Base-by-base conservation (phyloP, 2,797 vertebrate species). In the Valencia hispanica region DNA sequence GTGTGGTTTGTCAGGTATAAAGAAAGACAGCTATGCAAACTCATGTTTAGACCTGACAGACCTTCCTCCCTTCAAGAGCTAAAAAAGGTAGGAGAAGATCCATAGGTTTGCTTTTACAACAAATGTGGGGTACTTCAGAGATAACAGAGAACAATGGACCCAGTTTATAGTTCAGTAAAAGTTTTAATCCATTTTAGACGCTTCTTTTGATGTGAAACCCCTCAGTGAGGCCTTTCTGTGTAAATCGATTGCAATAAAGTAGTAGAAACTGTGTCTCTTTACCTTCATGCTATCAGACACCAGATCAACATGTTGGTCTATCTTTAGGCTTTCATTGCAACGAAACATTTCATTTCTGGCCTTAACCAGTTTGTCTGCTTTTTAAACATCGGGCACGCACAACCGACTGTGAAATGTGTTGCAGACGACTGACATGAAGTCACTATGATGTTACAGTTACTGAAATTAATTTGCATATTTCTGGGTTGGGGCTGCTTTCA, bases 1-100 rank as follows among this genome's bases (percentile, higher is more conserved):
- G 88, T 17, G 86, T 80, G 86, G 82, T 74, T 6, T 18, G 70
- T 27, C 27, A 70, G 32, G 25, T 61, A 80, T 75, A 73, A 85
- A 86, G 73, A 70, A 14, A 36, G 48, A 8, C 7, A 83, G 41
- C 61, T 59, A 77, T 86, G 79, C 79, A 0, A 20, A 6, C 27
- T 80, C 88, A 0, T 79, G 91, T 85, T 86, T 82, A 92, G 88
- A 93, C 92, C 82, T 84, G 91, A 92, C 63, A 0, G 3, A 41
- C 73, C 71, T 25, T 41, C 83, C 7, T 73, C 57, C 32, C 45
- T 17, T 72, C 20, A 9, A 69, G 80, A 77, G 61, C 72, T n/a
- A n/a, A 48, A 0, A 76, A 84, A 91, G 90, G 92, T 92, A 89
- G 2, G 63, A 69, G 14, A 50, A 22, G 0, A 65, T 48, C 32